Conservation (phyloP, 2,888 invertebrate species). For the Fabriciana adippe region DNA sequence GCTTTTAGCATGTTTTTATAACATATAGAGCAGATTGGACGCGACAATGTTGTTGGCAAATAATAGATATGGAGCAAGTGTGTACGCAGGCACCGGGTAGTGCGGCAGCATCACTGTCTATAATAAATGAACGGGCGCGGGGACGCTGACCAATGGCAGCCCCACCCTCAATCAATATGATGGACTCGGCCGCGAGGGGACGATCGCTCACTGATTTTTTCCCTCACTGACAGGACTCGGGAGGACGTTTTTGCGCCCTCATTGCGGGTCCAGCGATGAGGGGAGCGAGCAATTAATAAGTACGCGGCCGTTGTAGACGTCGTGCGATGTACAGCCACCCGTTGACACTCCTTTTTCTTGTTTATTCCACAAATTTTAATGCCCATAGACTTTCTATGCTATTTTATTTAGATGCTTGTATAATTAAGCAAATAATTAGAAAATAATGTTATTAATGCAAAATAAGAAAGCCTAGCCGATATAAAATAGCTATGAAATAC, state of each 20-base stretch:
- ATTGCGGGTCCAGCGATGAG: conserved; percentile 59
- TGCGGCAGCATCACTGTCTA: conserved; percentile 77
- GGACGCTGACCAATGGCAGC: conserved; percentile 81
- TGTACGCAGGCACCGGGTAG: conserved; percentile 41
- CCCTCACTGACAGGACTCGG: conserved; percentile 81
- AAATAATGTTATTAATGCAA: too few species aligned
- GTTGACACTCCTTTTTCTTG: conserved; percentile 64
- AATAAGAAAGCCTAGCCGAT: too few species aligned
- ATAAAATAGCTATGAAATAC: conserved; percentile 5
- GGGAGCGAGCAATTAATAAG: conserved; percentile 80
- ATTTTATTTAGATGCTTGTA: background rate
- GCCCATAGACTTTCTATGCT: conserved; percentile 15
- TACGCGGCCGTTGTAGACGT: conserved; percentile 55
- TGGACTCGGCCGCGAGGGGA: conserved; percentile 82
- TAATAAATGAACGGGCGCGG: conserved; percentile 83
- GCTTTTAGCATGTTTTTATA: background rate
- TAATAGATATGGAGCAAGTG: conserved; percentile 7
- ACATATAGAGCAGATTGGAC: background rate
- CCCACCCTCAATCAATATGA: conserved; percentile 84
- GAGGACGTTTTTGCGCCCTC: conserved; percentile 81
- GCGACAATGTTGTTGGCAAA: too few species aligned
- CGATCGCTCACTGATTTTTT: conserved; percentile 83
- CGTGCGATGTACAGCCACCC: conserved; percentile 39
- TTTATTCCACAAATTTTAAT: conserved; percentile 35
- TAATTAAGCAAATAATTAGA: background rate